Conservation (phyloP, 2,797 vertebrate species). For the Enteromius viviparus region DNA sequence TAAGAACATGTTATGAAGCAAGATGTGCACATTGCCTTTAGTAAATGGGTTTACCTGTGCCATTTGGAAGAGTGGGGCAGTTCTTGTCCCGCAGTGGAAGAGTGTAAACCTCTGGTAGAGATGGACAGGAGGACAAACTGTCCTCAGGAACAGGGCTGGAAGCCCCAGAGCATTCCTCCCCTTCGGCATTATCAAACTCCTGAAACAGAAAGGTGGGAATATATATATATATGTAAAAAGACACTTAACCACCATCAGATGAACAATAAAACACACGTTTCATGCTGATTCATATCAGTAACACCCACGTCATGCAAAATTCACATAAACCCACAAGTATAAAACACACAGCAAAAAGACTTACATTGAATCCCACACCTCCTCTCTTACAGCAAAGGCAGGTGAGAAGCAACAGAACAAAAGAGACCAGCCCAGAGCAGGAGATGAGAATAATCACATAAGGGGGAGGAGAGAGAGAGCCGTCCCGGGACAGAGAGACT, state of each 20-base stretch:
- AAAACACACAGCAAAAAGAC: constrained; percentile 68
- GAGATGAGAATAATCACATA: constrained; percentile 94
- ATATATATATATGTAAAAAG: background rate
- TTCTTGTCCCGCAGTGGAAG: constrained; percentile 83
- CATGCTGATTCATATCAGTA: constrained; percentile 20
- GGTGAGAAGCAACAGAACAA: constrained; percentile 92
- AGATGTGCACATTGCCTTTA: background rate
- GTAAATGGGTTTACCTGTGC: constrained; percentile 74
- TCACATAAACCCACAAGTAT: constrained; percentile 18
- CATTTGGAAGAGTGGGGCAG: constrained; percentile 74
- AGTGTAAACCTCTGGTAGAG: constrained; percentile 92
- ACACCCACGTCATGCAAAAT: constrained; percentile 22
- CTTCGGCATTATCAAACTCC: constrained; percentile 94
- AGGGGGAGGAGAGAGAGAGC: constrained; percentile 84
- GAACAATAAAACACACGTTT: background rate
- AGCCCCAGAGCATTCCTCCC: constrained; percentile 88
- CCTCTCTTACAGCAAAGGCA: constrained; percentile 93
- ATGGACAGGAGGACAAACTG: constrained; percentile 91
- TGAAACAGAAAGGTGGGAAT: constrained; percentile 56
- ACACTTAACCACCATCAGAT: background rate
- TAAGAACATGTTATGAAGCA: background rate
- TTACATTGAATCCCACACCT: constrained; percentile 94
- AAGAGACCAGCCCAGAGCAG: constrained; percentile 90
- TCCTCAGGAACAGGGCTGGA: constrained; percentile 92
- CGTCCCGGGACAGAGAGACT: constrained; percentile 82